phyloP scores from a whole-genome alignment of 2,113 vertebrate genomes.

The Festucalex cinctus region DNA sequence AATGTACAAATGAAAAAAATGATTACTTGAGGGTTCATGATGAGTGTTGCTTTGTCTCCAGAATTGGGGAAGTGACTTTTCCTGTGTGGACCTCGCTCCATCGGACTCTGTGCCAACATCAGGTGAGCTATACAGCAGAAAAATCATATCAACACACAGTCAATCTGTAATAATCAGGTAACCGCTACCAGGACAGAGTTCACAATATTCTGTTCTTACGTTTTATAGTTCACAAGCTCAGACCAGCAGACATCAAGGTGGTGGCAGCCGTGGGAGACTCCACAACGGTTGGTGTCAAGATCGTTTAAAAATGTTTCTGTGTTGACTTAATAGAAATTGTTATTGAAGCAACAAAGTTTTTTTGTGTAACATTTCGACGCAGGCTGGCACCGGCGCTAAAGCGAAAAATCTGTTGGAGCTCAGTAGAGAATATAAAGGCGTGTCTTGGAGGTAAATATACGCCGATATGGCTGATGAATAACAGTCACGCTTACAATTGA shows the following conservation, averaged over 20 bases:
- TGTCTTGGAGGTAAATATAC: slow-evolving; percentile 86
- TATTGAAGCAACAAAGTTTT: too few relatives aligned
- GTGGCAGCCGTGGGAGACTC: slow-evolving; percentile 87
- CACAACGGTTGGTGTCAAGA: slow-evolving; percentile 73
- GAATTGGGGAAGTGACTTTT: slow-evolving; percentile 88
- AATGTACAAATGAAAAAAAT: too few relatives aligned
- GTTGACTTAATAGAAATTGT: too few relatives aligned
- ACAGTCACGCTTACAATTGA: not conserved
- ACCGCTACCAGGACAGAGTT: not conserved
- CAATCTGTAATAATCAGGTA: not conserved
- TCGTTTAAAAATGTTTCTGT: too few relatives aligned
- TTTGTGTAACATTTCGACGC: not conserved
- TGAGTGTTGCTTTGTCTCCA: slow-evolving; percentile 31
- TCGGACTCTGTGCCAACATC: slow-evolving; percentile 75
- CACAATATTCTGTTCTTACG: not conserved
- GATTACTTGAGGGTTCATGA: not conserved
- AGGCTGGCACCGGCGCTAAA: slow-evolving; percentile 79
- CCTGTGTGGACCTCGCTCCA: slow-evolving; percentile 60
- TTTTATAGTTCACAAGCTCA: slow-evolving; percentile 78
- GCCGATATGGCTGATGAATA: not conserved
- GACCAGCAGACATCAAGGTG: slow-evolving; percentile 81
- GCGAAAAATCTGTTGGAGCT: slow-evolving; percentile 51
- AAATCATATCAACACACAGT: slow-evolving; percentile 2
- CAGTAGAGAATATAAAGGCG: slow-evolving; percentile 72
- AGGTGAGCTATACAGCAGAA: slow-evolving; percentile 73